Evolutionary conservation across 2,888 invertebrate genomes (phyloP).

Genomic region (Pediacus dermestoides): DNA sequence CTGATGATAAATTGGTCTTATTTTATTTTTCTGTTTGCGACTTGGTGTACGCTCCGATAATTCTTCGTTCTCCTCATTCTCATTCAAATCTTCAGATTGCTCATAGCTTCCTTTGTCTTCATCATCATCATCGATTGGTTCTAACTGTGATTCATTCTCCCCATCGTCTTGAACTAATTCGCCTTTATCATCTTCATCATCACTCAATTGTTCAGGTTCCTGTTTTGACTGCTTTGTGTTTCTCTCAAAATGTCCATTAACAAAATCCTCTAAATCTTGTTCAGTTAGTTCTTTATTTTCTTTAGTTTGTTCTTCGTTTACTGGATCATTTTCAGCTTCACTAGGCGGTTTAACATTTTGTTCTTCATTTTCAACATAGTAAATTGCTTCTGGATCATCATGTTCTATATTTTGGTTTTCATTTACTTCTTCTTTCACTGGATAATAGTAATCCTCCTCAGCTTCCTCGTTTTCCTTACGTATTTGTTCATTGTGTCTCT

Average conservation of each 20-base stretch:
- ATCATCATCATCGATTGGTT: slow-evolving; percentile 1
- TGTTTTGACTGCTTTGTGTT: slow-evolving; percentile 11
- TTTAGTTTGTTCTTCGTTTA: slow-evolving; percentile 10
- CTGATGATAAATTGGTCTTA: background rate
- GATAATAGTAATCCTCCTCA: too few species aligned
- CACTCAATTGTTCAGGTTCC: too few species aligned
- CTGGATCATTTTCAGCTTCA: slow-evolving; percentile 8
- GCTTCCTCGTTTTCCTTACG: slow-evolving; percentile 19
- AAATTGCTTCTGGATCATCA: slow-evolving; percentile 9
- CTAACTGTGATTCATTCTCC: too few species aligned
- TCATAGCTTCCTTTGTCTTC: background rate
- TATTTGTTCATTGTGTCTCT: slow-evolving; percentile 17
- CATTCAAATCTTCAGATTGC: background rate
- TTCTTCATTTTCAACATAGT: slow-evolving; percentile 3
- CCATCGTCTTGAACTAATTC: too few species aligned
- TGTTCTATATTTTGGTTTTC: slow-evolving; percentile 20
- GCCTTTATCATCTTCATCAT: too few species aligned
- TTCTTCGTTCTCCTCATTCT: slow-evolving; percentile 2
- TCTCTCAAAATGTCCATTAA: too few species aligned
- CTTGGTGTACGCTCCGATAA: too few species aligned
- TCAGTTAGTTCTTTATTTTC: slow-evolving; percentile 10
- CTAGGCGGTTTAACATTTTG: slow-evolving; percentile 9
- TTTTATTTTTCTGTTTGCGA: too few species aligned
- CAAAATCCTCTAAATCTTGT: too few species aligned
- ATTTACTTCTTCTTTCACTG: slow-evolving; percentile 16